Conservation (phyloP, 2,113 vertebrate genomes). For the Lamprotornis superbus region DNA sequence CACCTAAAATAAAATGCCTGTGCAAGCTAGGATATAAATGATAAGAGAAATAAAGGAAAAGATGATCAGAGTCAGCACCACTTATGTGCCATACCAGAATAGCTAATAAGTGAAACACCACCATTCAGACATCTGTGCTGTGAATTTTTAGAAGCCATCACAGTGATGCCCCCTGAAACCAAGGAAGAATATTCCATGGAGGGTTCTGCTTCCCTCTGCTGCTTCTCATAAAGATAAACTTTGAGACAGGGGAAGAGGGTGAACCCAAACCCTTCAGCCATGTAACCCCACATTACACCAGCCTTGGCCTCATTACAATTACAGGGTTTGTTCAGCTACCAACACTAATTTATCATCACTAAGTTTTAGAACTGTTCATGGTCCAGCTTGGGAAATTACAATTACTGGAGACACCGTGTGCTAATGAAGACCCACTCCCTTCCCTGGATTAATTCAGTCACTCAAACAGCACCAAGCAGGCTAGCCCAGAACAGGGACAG, state of each 20-base stretch:
- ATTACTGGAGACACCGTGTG: neutral
- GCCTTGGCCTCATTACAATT: neutral
- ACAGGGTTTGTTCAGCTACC: neutral
- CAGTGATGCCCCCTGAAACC: neutral
- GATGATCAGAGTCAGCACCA: constrained; percentile 7
- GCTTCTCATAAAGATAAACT: neutral
- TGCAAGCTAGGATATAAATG: neutral
- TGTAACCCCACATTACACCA: neutral
- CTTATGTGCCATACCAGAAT: neutral
- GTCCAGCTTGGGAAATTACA: neutral
- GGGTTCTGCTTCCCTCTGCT: neutral
- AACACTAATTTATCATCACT: neutral
- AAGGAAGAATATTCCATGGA: neutral
- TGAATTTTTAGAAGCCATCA: neutral
- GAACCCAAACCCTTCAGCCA: neutral
- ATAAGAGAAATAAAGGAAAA: neutral
- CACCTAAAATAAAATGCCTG: constrained; percentile 19
- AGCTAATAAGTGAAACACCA: constrained; percentile 18
- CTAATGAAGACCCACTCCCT: neutral
- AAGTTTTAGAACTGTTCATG: neutral
- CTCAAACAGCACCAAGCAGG: neutral
- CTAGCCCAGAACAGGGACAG: neutral
- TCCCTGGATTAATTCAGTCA: neutral
- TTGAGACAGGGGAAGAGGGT: neutral
- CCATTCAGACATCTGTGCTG: constrained; percentile 32